Conservation (phyloP, 35 echinoderm and acorn worm species). For the Chiridota heheva region DNA sequence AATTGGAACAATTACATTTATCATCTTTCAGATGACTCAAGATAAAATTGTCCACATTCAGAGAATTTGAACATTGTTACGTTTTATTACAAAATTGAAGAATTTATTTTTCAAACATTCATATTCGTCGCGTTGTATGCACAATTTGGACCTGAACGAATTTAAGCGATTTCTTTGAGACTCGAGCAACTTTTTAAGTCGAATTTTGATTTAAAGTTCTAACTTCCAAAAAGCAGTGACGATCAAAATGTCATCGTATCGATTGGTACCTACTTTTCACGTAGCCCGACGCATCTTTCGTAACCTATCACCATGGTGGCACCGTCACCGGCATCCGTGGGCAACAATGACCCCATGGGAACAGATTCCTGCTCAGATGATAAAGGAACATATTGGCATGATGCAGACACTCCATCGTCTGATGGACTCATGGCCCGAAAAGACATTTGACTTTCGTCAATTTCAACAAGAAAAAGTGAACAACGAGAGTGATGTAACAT, state of each 20-base stretch:
- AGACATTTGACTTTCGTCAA: not conserved
- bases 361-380: not conserved
- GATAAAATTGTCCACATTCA: no score
- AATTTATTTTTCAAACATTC: not conserved
- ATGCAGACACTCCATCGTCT: conserved; percentile 16
- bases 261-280: conserved; percentile 24
- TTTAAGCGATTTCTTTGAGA: no score
- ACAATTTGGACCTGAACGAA: no score
- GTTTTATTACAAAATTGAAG: not conserved
- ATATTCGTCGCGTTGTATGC: no score
- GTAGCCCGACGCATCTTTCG: conserved; percentile 10
- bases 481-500: not conserved
- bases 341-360: not conserved
- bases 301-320: not conserved
- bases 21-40: no score
- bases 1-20: no score
- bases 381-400: not conserved
- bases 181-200: no score
- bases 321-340: not conserved
- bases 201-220: no score
- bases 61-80: not conserved
- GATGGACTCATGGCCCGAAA: not conserved
- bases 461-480: not conserved
- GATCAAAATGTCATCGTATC: conserved; percentile 28
- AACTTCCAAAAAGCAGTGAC: not conserved